Base-by-base conservation (phyloP, 1,140 invertebrate species). In the Battus philenor region DNA sequence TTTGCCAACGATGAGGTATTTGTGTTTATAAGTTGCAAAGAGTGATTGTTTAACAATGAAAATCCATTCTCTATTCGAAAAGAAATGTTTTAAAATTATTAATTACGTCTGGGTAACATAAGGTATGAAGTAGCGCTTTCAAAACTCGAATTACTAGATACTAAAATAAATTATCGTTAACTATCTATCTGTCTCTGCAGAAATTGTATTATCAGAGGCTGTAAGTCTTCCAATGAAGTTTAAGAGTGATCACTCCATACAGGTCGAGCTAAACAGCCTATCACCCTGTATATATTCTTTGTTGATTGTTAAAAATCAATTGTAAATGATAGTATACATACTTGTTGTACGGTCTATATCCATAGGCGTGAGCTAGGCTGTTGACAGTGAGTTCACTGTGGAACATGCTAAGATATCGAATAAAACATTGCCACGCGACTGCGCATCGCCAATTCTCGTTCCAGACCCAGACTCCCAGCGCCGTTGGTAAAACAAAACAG, bases 401-500 rank as follows among this genome's bases (percentile, higher is more conserved):
- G 45, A 84, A 82, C 67, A 79, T 76, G 32, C 58, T 22, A 0
- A 84, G 44, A 51, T 71, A 82, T 11, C 77, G 43, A 11, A 84
- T 70, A 46, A 84, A 84, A 43, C 74, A 80, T 41, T 84, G 80
- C 80, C 80, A 84, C 0, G 80, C 78, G 0, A 84, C 62, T 1
- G 78, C 68, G 18, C 74, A 77, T 13, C 51, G 64, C 78, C 76
- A 80, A 5, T 91, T 81, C 71, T 98, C 97, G 9, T 88, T 88
- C 94, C 94, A 97, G 7, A 88, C 84, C 54, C 89, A 91, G 1
- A 91, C 87, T 0, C 95, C 93, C 6, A 96, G 75, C 0, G 91
- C 16, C 0, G 91, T 91, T 2, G 97, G 96, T 6, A 97, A 36
- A 0, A 95, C 47, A 65, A 96, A 96, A 72, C 93, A 92, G 29